Evolutionary conservation across 1,140 invertebrate species (phyloP).

Genomic region (Ostrea denselamellosa): DNA sequence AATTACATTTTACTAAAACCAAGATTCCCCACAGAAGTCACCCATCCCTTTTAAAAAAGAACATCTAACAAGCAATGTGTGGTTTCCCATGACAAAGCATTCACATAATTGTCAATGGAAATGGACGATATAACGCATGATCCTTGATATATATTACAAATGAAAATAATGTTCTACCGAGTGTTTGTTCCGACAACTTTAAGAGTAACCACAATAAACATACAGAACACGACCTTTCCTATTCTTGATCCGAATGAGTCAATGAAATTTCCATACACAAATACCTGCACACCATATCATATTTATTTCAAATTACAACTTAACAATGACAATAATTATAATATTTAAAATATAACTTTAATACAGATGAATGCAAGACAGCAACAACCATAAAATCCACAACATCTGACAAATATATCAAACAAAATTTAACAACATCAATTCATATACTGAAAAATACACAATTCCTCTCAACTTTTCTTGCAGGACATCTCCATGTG

Average conservation of each 20-base stretch:
- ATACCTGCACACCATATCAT: neutral
- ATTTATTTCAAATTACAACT: neutral
- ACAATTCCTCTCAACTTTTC: neutral
- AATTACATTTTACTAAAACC: too few relatives aligned
- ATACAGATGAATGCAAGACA: neutral
- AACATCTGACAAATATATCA: neutral
- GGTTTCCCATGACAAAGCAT: too few relatives aligned
- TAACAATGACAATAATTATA: neutral
- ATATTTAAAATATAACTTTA: neutral
- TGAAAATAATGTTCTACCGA: neutral
- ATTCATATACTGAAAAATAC: neutral
- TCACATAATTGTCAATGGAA: too few relatives aligned
- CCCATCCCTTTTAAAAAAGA: too few relatives aligned
- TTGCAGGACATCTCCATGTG: constrained; percentile 36
- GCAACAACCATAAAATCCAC: neutral
- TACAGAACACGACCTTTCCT: neutral
- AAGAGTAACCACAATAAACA: neutral
- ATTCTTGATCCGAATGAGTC: neutral
- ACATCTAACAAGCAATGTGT: too few relatives aligned
- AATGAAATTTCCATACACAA: neutral
- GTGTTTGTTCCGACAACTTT: neutral
- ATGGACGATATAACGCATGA: too few relatives aligned
- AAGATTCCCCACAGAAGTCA: too few relatives aligned
- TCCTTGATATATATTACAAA: neutral
- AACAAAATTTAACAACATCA: neutral